Conservation (phyloP, 2,888 invertebrate species). For the Macrostomum cliftonense region DNA sequence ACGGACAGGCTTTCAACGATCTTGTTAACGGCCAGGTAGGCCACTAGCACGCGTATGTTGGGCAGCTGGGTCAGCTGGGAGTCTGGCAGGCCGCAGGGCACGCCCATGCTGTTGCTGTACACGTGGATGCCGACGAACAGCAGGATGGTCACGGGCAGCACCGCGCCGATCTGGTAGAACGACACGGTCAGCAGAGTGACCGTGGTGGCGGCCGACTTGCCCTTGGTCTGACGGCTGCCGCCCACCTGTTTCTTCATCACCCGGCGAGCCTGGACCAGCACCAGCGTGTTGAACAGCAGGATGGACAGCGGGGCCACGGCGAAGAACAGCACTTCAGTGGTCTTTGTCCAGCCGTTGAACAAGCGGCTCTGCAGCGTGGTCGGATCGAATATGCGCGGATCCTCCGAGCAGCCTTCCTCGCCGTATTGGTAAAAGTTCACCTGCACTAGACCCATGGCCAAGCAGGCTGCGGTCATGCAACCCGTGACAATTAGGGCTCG, state of each 20-base stretch:
- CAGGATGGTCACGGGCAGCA: conserved; percentile 28
- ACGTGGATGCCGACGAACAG: conserved; percentile 23
- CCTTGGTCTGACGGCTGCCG: neutral
- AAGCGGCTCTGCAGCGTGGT: conserved; percentile 22
- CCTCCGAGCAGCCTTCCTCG: conserved; percentile 15
- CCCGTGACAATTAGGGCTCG: conserved; percentile 24
- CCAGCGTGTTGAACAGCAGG: conserved; percentile 28
- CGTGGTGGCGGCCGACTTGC: conserved; percentile 26
- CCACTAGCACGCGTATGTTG: conserved; percentile 16
- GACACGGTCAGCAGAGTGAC: conserved; percentile 32
- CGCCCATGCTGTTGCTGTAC: conserved; percentile 16
- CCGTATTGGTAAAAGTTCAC: conserved; percentile 16
- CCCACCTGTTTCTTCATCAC: conserved; percentile 6
- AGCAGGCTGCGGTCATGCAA: no score
- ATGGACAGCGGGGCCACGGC: conserved; percentile 27
- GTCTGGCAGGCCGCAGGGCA: conserved; percentile 14
- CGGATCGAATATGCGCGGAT: conserved; percentile 10
- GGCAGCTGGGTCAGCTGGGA: conserved; percentile 17
- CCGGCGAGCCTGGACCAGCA: conserved; percentile 25
- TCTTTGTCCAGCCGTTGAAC: conserved; percentile 25
- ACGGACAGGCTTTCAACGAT: conserved; percentile 18
- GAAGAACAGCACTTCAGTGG: conserved; percentile 29
- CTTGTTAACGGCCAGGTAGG: neutral
- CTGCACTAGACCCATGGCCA: conserved; percentile 14
- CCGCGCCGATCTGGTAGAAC: conserved; percentile 33